A percentile compares a stretch with the other conserved stretches of the same genome.
These are phyloP conservation scores for Polymixis flavicincta DNA, from an alignment of 2,888 invertebrate genomes.

Conservation along the genomic window DNA sequence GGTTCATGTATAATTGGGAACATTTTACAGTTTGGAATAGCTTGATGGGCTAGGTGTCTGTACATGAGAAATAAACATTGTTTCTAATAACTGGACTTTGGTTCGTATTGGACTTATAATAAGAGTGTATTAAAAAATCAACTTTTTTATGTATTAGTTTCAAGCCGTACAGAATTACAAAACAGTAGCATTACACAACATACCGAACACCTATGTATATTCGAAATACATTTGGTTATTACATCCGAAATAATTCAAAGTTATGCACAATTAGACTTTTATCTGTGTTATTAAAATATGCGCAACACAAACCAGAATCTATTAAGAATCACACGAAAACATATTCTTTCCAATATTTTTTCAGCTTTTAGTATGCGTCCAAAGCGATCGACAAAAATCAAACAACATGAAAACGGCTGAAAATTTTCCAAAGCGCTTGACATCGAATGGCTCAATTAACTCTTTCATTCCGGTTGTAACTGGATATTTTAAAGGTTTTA, in stretches of 20 bases:
- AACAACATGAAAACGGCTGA: constrained; percentile 31
- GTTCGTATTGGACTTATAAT: too few species aligned
- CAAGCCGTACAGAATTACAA: not conserved
- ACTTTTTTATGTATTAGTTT: not conserved
- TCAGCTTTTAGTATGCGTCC: not conserved
- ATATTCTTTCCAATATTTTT: not conserved
- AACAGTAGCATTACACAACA: not conserved
- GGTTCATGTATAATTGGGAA: too few species aligned
- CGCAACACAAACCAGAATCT: not conserved
- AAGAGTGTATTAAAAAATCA: too few species aligned
- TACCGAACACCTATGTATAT: not conserved
- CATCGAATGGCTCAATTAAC: constrained; percentile 67
- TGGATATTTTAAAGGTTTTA: constrained; percentile 70
- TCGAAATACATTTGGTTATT: not conserved
- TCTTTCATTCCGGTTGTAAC: constrained; percentile 56
- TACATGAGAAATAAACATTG: too few species aligned
- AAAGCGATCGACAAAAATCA: constrained; percentile 12
- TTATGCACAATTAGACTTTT: not conserved
- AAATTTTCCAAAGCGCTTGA: constrained; percentile 27
- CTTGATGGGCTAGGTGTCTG: too few species aligned
- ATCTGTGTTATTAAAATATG: not conserved
- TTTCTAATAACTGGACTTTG: too few species aligned
- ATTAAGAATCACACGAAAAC: not conserved
- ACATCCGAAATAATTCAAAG: not conserved
- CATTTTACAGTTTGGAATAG: too few species aligned